phyloP scores from a whole-genome alignment of 2,888 invertebrate genomes.

The Horisme vitalbata region DNA sequence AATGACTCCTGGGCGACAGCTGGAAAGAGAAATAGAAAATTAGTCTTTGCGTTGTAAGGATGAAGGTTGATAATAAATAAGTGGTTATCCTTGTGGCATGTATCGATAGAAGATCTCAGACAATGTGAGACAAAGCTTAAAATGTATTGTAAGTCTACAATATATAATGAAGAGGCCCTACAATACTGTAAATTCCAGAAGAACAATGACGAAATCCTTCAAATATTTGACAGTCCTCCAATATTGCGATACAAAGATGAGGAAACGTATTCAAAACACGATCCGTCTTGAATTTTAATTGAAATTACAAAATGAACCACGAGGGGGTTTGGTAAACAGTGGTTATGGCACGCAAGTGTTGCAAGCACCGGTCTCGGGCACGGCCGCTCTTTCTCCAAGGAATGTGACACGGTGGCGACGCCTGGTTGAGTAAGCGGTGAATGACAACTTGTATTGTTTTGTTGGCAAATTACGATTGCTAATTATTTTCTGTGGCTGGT shows the following conservation, averaged over 20 bases:
- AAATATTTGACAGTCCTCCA: constrained; percentile 46
- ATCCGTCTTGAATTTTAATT: constrained; percentile 68
- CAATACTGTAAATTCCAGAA: too few species aligned
- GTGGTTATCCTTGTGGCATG: constrained; percentile 17
- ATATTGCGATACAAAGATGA: constrained; percentile 49
- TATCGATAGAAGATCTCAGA: constrained; percentile 18
- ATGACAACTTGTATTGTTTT: constrained; percentile 30
- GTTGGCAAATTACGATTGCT: constrained; percentile 38
- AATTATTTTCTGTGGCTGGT: constrained; percentile 36
- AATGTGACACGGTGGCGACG: constrained; percentile 54
- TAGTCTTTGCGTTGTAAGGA: background rate
- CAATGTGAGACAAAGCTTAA: too few species aligned
- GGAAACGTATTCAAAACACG: constrained; percentile 50
- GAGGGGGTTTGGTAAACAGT: constrained; percentile 59
- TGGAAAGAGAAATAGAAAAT: constrained; percentile 61
- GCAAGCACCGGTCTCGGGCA: constrained; percentile 59
- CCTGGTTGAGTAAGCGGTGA: constrained; percentile 29
- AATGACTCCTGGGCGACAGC: constrained; percentile 91
- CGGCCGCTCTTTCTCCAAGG: constrained; percentile 69
- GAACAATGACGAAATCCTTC: too few species aligned
- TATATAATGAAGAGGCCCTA: too few species aligned
- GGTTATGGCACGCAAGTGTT: constrained; percentile 57
- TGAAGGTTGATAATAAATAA: background rate
- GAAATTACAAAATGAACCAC: constrained; percentile 63
- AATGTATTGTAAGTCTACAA: too few species aligned